Evolutionary conservation across 2,888 invertebrate genomes (phyloP), one percentile per base, ranked within the genome.

Genomic region (Alloplasta piceator): DNA sequence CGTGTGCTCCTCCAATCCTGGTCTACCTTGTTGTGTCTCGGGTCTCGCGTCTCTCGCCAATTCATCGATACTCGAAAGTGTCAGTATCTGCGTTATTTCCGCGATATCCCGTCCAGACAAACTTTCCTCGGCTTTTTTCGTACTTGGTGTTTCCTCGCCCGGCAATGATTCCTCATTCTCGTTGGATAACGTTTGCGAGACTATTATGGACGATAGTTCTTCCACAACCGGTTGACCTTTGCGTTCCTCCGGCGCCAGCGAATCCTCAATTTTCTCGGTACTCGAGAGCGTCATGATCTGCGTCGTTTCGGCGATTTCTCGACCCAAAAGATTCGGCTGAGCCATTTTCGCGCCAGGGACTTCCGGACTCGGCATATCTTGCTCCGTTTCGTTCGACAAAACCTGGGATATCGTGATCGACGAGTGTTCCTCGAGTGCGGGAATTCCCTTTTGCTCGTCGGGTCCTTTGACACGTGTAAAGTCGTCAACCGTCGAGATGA

Each of bases 291-390:
- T 82, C 12, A 90, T 75, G 2, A 93, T 87, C 86, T 93, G 92
- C 26, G 89, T 86, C 60, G 92, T 91, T 86, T 93, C 90, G 6
- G 93, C 92, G 63, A 92, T 89, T 85, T 92, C 92, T 85, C 91
- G 89, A 6, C 91, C 89, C 0, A 77, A 78, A 4, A 91, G 74
- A 39, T 82, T 84, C 14, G 91, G 87, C 78, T 86, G 85, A 7
- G 90, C 91, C 41, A 83, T 87, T 12, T 86, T 87, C 43, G 76
- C 70, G 6, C n/a, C 78, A 5, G 86, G 87, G 52, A 85, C 64
- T 80, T 85, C 85, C 5, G 85, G 72, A 63, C 66, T 83, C 60
- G 75, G 66, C 72, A 87, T 77, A 5, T 72, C 64, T 61, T 78
- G 75, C 81, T 90, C 90, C 1, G 82, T 83, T 71, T 90, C 90